Evolutionary conservation across 2,797 vertebrate genomes (phyloP).

Genomic region (Chiroxiphia lanceolata): DNA sequence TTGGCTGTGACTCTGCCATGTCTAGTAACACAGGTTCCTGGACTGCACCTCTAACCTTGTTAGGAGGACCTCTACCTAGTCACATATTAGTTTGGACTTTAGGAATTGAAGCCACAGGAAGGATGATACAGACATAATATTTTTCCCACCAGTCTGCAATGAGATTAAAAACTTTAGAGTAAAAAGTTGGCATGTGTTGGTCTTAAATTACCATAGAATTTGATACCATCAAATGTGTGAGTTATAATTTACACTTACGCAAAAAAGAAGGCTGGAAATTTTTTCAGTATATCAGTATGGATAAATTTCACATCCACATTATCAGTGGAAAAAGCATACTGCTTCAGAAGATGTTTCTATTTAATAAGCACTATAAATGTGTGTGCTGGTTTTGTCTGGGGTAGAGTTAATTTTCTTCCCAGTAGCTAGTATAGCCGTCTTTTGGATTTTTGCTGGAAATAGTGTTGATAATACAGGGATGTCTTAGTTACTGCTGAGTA

Average conservation of each 20-base stretch:
- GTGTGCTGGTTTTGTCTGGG: neutral
- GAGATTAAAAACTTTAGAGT: neutral
- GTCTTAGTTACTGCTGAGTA: neutral
- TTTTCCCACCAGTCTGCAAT: neutral
- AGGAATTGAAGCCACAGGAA: neutral
- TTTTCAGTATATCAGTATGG: neutral
- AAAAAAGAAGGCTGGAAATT: neutral
- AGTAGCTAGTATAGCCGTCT: neutral
- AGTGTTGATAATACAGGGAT: neutral
- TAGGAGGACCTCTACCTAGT: neutral
- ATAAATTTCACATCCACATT: neutral
- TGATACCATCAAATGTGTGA: neutral
- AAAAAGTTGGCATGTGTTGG: neutral
- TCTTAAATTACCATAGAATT: neutral
- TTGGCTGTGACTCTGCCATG: neutral
- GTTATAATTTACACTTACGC: neutral
- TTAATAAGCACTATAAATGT: neutral
- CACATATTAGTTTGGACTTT: neutral
- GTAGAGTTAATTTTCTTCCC: neutral
- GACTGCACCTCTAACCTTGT: neutral
- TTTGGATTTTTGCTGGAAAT: neutral
- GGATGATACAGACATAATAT: neutral
- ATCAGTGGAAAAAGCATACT: neutral
- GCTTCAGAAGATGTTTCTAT: neutral
- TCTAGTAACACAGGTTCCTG: neutral